These are phyloP conservation scores for Vulpes ferrilata DNA, from an alignment of 2,113 vertebrate species.

Conservation along the genomic window DNA sequence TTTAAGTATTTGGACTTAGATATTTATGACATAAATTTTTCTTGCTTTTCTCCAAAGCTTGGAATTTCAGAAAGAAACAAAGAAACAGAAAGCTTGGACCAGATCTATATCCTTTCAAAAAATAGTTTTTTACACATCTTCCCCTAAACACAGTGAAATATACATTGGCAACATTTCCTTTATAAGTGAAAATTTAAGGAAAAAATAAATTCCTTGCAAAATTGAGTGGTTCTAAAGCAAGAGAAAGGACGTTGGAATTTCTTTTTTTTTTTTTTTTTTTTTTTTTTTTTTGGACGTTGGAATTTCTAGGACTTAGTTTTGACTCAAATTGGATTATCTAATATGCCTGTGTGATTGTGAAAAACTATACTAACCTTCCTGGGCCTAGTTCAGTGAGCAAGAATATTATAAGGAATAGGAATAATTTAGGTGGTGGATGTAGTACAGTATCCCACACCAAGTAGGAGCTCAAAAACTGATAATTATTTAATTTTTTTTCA, in stretches of 20 bases:
- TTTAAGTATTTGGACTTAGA: background rate
- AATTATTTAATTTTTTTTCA: background rate
- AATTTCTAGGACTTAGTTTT: background rate
- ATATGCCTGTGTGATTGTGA: background rate
- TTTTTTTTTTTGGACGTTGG: too few relatives aligned
- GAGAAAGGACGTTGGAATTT: background rate
- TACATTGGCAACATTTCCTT: too few relatives aligned
- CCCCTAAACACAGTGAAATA: too few relatives aligned
- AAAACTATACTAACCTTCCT: background rate
- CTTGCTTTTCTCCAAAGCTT: background rate
- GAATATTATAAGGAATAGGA: background rate
- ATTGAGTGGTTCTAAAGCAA: too few relatives aligned
- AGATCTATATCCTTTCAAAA: background rate
- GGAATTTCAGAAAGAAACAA: background rate
- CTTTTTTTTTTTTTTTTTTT: too few relatives aligned
- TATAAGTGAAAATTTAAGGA: too few relatives aligned
- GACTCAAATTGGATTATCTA: background rate
- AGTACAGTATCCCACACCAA: background rate
- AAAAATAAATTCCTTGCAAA: too few relatives aligned
- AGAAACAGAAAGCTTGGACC: background rate
- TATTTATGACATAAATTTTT: background rate
- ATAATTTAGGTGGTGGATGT: background rate
- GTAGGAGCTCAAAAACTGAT: background rate
- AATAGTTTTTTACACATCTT: background rate
- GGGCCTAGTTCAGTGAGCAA: background rate